phyloP scores from a whole-genome alignment of 2,797 vertebrate species.

The Hippoglossus hippoglossus region DNA sequence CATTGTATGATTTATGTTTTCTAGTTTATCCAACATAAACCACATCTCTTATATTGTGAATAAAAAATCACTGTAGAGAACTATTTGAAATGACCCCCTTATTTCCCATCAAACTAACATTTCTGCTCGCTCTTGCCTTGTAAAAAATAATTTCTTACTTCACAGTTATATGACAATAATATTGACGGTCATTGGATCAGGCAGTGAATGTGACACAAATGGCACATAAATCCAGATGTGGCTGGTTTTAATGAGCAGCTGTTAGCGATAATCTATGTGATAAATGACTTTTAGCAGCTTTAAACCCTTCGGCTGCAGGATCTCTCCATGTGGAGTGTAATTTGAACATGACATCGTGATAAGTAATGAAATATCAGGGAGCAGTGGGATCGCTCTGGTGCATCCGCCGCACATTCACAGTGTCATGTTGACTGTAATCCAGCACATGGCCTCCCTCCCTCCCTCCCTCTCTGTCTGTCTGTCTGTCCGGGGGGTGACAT shows the following conservation, averaged over 20 bases:
- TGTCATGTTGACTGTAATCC: slow-evolving; percentile 49
- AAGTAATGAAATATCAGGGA: slow-evolving; percentile 69
- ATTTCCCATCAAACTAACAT: slow-evolving; percentile 41
- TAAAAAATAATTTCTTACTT: slow-evolving; percentile 40
- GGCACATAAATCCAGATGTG: slow-evolving; percentile 77
- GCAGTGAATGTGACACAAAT: slow-evolving; percentile 75
- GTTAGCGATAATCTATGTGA: slow-evolving; percentile 77
- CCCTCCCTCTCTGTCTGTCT: not conserved
- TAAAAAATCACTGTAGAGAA: slow-evolving; percentile 12
- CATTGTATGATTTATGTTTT: slow-evolving; percentile 13
- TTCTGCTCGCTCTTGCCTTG: slow-evolving; percentile 13
- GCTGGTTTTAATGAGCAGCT: slow-evolving; percentile 76
- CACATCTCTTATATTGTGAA: slow-evolving; percentile 7
- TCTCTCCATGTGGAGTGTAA: slow-evolving; percentile 63
- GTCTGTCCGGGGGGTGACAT: not conserved
- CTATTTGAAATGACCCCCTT: slow-evolving; percentile 5
- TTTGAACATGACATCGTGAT: slow-evolving; percentile 70
- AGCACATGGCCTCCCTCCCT: slow-evolving; percentile 6
- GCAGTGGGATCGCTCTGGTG: slow-evolving; percentile 48
- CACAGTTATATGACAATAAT: slow-evolving; percentile 46
- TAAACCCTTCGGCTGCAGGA: slow-evolving; percentile 62
- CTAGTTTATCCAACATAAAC: slow-evolving; percentile 4
- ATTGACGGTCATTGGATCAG: slow-evolving; percentile 44
- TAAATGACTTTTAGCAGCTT: slow-evolving; percentile 74
- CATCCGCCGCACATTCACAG: slow-evolving; percentile 33